These are phyloP conservation scores for Drosophila formosana DNA, from an alignment of 2,888 invertebrate genomes.

Conservation along the genomic window DNA sequence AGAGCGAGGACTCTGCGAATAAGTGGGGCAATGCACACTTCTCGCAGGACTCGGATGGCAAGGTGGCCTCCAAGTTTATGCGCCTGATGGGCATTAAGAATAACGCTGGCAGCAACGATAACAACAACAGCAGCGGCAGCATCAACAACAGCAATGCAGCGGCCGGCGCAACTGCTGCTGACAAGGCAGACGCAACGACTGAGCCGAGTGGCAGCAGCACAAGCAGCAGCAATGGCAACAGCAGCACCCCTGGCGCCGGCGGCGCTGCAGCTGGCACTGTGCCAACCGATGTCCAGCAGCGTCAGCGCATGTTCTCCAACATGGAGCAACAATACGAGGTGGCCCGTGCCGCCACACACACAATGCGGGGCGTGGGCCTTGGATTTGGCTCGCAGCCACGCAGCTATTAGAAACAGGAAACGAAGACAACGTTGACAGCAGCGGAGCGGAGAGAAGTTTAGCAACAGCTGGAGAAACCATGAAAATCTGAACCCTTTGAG, in stretches of 20 bases:
- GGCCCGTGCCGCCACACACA: constrained; percentile 97
- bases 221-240: constrained; percentile 27
- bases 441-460: background rate
- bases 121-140: constrained; percentile 34
- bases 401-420: constrained; percentile 67
- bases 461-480: background rate
- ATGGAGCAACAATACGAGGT: constrained; percentile 99
- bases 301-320: constrained; percentile 94
- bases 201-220: constrained; percentile 8
- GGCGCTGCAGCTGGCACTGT: constrained; percentile 21
- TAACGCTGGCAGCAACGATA: constrained; percentile 22
- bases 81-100: constrained; percentile 95
- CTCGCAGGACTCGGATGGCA: constrained; percentile 95
- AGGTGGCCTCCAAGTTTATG: constrained; percentile 97
- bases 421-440: background rate
- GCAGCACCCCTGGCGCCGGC: background rate
- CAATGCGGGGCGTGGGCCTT: constrained; percentile 95
- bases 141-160: constrained; percentile 17
- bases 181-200: constrained; percentile 9
- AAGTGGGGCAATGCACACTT: constrained; percentile 94
- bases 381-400: constrained; percentile 89
- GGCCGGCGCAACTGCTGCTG: background rate
- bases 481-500: constrained; percentile 13
- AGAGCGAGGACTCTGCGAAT: constrained; percentile 85
- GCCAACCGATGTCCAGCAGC: constrained; percentile 81